Evolutionary conservation across 2,113 vertebrate genomes (phyloP), one percentile per base, ranked within the genome.

Genomic region (Chunga burmeisteri): DNA sequence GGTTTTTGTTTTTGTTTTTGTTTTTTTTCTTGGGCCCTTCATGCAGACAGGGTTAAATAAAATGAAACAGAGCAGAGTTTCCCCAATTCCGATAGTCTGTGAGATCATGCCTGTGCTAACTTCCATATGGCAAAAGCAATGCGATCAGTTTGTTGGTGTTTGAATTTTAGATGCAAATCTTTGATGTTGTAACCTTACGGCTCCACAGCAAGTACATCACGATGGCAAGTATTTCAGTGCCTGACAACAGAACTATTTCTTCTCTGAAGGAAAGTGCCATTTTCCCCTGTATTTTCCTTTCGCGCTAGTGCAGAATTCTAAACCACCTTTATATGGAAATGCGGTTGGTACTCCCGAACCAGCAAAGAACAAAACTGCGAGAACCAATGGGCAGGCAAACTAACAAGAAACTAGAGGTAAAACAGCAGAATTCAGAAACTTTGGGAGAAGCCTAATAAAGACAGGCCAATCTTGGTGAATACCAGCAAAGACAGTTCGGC

Each of bases 401-500:
- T 36, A 95, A 78, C 81, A 90, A 96, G 94, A 94, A 86, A 83
- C 65, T 73, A 90, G 91, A 78, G 93, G 93, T 95, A 71, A 56
- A 95, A 96, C 94, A 97, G 96, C 96, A 97, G 95, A 98, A 88
- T 88, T 42, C 80, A 68, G 89, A 68, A 82, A 81, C 86, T 80
- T 94, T 86, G 95, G 97, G 95, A 97, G 95, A 98, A 98, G 98
- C 97, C 97, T 94, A 79, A 77, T 62, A 91, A 96, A 94, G 93
- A 97, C 90, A 97, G 97, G 96, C 95, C 96, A 92, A 42, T 96
- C 97, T 83, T 50, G 96, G 96, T 96, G 94, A 97, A 96, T 82
- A 97, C 97, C 96, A 97, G 98, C 97, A 98, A 95, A 96, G 97
- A 98, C 97, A 96, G 96, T 95, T 98, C 95, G 65, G 97, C 98